Conservation (phyloP, 2,888 invertebrate genomes). For the Balanococcus diminutus region DNA sequence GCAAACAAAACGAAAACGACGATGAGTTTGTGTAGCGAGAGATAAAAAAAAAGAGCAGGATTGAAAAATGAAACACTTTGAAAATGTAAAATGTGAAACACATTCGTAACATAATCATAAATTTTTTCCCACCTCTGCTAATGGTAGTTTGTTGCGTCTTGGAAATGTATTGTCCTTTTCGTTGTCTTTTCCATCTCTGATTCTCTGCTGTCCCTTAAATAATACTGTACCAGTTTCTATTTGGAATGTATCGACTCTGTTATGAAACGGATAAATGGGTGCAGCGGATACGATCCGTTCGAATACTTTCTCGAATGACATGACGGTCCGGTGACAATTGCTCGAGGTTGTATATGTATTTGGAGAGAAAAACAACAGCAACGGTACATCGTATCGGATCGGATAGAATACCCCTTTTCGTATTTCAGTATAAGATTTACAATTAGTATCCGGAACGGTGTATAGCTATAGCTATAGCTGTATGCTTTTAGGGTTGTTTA, state of each 20-base stretch:
- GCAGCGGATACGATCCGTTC: not conserved
- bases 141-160: not conserved
- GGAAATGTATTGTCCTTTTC: not conserved
- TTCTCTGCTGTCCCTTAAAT: not conserved
- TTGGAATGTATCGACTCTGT: not conserved
- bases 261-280: not conserved
- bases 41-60: not conserved
- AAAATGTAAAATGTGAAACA: not conserved
- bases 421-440: too few species aligned
- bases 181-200: not conserved
- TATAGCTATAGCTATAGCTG: too few species aligned
- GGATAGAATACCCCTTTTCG: not conserved
- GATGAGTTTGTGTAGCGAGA: too few species aligned
- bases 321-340: not conserved
- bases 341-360: not conserved
- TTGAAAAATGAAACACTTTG: not conserved
- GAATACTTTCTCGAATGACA: not conserved
- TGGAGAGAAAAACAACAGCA: not conserved
- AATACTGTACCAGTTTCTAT: not conserved
- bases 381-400: not conserved
- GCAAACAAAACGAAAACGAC: not conserved
- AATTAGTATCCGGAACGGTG: not conserved
- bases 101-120: conserved; percentile 5
- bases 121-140: not conserved
- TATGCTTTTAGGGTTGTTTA: not conserved